Base-by-base conservation (phyloP, 2,888 invertebrate genomes). In the Pilophorus perplexus region DNA sequence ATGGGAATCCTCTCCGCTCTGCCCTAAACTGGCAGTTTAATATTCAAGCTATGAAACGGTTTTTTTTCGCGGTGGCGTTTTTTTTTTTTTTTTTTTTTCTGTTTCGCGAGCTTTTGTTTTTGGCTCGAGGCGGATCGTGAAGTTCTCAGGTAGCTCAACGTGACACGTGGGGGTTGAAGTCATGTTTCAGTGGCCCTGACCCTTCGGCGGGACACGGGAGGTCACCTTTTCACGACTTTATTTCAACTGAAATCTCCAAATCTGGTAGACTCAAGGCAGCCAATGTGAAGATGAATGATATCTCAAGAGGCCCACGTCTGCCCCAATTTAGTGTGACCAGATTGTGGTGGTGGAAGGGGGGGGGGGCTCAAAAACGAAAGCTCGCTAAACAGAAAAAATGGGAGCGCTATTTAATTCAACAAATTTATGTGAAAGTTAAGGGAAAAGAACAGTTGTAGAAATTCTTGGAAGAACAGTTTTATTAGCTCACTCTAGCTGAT, bases 11-110 rank as follows among this genome's bases (percentile, higher is more conserved):
- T 18, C 28, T 28, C 52, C 10, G 52, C 52, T 28, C 25, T 28
- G 55, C 12, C 27, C 62, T 62, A 62, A 62, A 62, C 62, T 46
- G 33, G 62, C 44, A 37, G 62, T 48, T 62, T 62, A 62, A 46
- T 62, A 62, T 62, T 62, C 62, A 62, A 46, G 46, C 46, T 44
- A 62, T 55, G 55, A 55, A 55, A 55, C 55, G n/a, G n/a, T n/a
- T n/a, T n/a, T n/a, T n/a, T 33, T 38, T 52, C 28, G 52, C 27
- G 52, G 52, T 52, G 52, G 52, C 42, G 40, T 23, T 2, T 22
- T 12, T 38, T 25, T 40, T 40, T 38, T 22, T 42, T 42, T 59
- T 48, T 59, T 59, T 40, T 59, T 59, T 42, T n/a, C n/a, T n/a
- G n/a, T n/a, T n/a, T n/a, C n/a, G n/a, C n/a, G n/a, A n/a, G n/a